phyloP scores from a whole-genome alignment of 2,888 invertebrate genomes.

The Eilema griseolum region DNA sequence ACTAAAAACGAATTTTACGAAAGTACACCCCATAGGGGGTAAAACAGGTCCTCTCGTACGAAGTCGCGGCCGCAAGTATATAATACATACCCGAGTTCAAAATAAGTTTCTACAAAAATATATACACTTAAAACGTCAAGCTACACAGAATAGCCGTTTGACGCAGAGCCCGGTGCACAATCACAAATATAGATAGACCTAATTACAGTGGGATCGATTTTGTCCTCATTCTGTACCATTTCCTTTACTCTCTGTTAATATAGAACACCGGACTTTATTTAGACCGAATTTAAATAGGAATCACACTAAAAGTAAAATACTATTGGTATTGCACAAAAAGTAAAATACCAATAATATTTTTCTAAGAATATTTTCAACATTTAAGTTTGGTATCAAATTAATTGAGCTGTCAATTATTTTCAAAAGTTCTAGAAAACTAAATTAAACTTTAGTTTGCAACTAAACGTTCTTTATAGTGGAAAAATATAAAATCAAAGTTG shows the following conservation, averaged over 20 bases:
- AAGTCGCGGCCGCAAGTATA: too few relatives aligned
- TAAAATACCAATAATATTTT: neutral
- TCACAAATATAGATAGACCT: slow-evolving; percentile 68
- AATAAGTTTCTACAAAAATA: slow-evolving; percentile 8
- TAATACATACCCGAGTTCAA: neutral
- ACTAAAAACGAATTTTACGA: too few relatives aligned
- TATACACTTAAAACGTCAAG: slow-evolving; percentile 23
- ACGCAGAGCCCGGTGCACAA: slow-evolving; percentile 46
- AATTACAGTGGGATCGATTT: slow-evolving; percentile 70
- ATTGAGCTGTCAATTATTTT: slow-evolving; percentile 40
- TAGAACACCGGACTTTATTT: slow-evolving; percentile 44
- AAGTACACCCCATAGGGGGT: too few relatives aligned
- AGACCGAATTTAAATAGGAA: slow-evolving; percentile 19
- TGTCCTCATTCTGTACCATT: slow-evolving; percentile 51
- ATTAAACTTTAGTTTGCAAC: slow-evolving; percentile 33
- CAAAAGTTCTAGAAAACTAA: slow-evolving; percentile 31
- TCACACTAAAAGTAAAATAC: slow-evolving; percentile 11
- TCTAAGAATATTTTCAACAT: neutral
- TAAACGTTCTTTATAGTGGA: slow-evolving; percentile 31
- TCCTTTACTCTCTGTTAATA: slow-evolving; percentile 40
- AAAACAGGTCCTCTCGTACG: too few relatives aligned
- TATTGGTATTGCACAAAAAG: neutral
- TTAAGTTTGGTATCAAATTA: slow-evolving; percentile 27
- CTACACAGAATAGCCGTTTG: slow-evolving; percentile 48
- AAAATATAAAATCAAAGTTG: slow-evolving; percentile 32